phyloP scores from a whole-genome alignment of 64 coral and sea anemone species.

The Acropora tenuis region DNA sequence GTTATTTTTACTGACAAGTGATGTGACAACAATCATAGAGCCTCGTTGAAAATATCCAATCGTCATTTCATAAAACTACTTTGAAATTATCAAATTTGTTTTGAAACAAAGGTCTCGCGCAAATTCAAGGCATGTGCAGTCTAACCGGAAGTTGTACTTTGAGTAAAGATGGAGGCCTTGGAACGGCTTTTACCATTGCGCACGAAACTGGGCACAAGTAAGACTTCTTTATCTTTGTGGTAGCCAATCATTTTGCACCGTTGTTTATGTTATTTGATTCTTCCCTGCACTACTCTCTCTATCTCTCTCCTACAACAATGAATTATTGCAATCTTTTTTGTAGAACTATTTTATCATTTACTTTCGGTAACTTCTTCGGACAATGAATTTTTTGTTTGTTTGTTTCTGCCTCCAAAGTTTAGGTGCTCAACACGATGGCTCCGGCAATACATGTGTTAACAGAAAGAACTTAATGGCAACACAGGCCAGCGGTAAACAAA shows the following conservation, averaged over 20 bases:
- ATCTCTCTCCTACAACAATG: too few relatives aligned
- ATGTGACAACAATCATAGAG: too few relatives aligned
- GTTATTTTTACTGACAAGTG: not conserved
- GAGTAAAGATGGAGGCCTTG: slow-evolving; percentile 60
- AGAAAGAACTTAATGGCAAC: slow-evolving; percentile 24
- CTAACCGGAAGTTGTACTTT: slow-evolving; percentile 42
- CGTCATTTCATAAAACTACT: too few relatives aligned
- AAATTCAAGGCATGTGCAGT: slow-evolving; percentile 64
- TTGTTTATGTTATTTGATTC: too few relatives aligned
- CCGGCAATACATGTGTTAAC: slow-evolving; percentile 24
- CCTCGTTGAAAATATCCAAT: too few relatives aligned
- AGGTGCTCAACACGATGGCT: slow-evolving; percentile 33
- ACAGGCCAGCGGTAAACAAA: slow-evolving; percentile 44
- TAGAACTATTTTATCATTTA: too few relatives aligned
- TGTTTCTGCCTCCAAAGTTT: not conserved
- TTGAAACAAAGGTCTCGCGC: slow-evolving; percentile 45
- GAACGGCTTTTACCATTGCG: slow-evolving; percentile 65
- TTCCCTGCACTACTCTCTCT: too few relatives aligned
- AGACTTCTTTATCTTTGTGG: not conserved
- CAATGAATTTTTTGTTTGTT: too few relatives aligned
- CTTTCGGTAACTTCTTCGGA: too few relatives aligned
- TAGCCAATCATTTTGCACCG: too few relatives aligned
- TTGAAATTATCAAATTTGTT: not conserved
- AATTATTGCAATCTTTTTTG: too few relatives aligned
- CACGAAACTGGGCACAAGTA: slow-evolving; percentile 77